phyloP scores from a whole-genome alignment of 2,113 vertebrate genomes.

The Pungitius pungitius region DNA sequence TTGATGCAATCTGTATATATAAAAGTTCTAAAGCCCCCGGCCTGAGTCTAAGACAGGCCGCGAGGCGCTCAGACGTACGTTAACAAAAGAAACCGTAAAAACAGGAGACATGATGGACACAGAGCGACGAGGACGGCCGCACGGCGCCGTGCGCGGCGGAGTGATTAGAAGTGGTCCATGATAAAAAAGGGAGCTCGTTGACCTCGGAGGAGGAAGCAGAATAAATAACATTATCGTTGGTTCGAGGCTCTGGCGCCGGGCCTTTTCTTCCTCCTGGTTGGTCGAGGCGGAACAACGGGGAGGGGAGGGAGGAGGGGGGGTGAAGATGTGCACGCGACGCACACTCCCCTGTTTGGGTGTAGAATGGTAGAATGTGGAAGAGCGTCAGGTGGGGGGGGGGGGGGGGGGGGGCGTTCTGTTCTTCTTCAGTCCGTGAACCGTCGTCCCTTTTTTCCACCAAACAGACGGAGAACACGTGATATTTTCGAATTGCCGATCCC shows the following conservation, averaged over 20 bases:
- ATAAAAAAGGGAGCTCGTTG: constrained; percentile 28
- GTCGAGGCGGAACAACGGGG: not conserved
- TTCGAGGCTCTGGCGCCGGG: constrained; percentile 36
- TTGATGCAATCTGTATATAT: constrained; percentile 81
- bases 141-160: constrained; percentile 44
- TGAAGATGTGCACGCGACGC: constrained; percentile 6
- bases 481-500: constrained; percentile 58
- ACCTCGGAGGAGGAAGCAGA: constrained; percentile 42
- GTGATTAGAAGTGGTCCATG: constrained; percentile 65
- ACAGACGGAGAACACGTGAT: constrained; percentile 53
- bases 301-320: not conserved
- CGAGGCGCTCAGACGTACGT: constrained; percentile 49
- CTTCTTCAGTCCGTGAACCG: constrained; percentile 46
- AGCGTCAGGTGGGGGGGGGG: not conserved
- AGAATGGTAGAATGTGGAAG: constrained; percentile 2
- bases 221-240: constrained; percentile 73
- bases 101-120: constrained; percentile 56
- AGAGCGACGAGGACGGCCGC: constrained; percentile 36
- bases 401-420: no score
- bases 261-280: not conserved
- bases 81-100: constrained; percentile 61
- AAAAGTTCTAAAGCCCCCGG: constrained; percentile 82
- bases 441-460: constrained; percentile 46
- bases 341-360: constrained; percentile 25
- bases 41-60: constrained; percentile 77